Evolutionary conservation across 2,113 vertebrate genomes (phyloP), one percentile per base, ranked within the genome.

Genomic region (Bubalus kerabau): DNA sequence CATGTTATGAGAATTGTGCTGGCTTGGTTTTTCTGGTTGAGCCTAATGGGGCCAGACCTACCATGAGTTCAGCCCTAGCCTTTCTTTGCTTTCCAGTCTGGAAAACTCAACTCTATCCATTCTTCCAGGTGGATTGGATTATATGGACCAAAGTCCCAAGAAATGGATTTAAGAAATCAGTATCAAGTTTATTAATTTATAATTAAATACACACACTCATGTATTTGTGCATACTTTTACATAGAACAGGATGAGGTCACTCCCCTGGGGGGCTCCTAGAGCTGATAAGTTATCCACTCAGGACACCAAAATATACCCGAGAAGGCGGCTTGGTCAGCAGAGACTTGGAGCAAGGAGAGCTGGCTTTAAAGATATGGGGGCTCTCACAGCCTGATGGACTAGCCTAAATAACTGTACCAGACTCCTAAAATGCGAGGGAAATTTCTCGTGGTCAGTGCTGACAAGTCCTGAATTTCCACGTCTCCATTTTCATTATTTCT

Each of bases 401-500:
- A 5, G 62, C 17, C 64, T 40, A 83, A 97, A 52, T 40, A 76
- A 82, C 86, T 67, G 4, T 28, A 50, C 30, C n/a, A 36, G 67
- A 36, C 36, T 81, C 46, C 54, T 52, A 46, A 71, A 84, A 82
- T 6, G 13, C 40, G 43, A 93, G n/a, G 32, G 1, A 43, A 7
- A 0, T 93, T 90, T 85, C 71, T 96, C 24, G 24, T 62, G 64
- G 84, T 95, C 87, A 50, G 21, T 21, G 32, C 54, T 71, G 81
- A 94, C 56, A 57, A 46, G 82, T 67, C 64, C 26, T 50, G 59
- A 90, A 94, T 89, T 94, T 87, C 86, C 30, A 84, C 0, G 21
- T 96, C 59, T 94, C 52, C 12, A 1, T 88, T 95, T 96, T 95
- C 64, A 87, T 93, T 67, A 84, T 76, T 89, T 95, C 62, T 89